Evolutionary conservation across 2,113 vertebrate genomes (phyloP).

Genomic region (Catharus bicknelli): DNA sequence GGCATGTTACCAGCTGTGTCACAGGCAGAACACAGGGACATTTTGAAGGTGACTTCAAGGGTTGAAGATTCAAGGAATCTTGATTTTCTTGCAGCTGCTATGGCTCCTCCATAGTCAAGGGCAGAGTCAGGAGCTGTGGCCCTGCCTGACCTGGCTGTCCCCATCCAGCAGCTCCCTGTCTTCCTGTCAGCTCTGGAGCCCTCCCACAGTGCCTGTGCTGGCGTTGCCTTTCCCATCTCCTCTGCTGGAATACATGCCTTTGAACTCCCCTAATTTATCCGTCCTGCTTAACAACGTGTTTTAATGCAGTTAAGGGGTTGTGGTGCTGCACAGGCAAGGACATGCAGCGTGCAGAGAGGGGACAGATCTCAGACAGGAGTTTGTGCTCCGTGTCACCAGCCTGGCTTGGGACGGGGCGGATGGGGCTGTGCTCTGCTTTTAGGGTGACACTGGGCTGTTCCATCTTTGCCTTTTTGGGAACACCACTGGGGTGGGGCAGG

Average conservation of each 20-base stretch:
- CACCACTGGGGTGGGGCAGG: fast-evolving
- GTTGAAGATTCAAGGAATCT: neutral
- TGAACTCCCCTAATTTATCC: constrained; percentile 1
- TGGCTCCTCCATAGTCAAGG: neutral
- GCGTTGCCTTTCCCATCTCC: neutral
- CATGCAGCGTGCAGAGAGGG: fast-evolving
- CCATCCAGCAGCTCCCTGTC: neutral
- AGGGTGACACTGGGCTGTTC: neutral
- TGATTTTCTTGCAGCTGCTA: neutral
- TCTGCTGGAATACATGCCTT: neutral
- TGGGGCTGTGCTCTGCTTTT: neutral
- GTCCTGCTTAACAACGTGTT: neutral
- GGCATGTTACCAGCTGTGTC: neutral
- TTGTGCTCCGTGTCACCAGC: neutral
- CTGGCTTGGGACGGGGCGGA: fast-evolving
- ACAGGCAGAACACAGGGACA: too few species aligned
- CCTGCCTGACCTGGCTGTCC: constrained; percentile 1
- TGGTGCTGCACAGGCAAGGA: neutral
- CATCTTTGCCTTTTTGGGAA: fast-evolving
- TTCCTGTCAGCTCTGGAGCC: neutral
- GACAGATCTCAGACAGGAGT: neutral
- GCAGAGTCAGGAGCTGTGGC: neutral
- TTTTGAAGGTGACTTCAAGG: neutral
- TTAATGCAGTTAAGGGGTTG: neutral
- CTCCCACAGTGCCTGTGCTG: fast-evolving